These are phyloP conservation scores for Tetragnatha versicolor DNA, from an alignment of 1,140 invertebrate genomes.

Conservation along the genomic window DNA sequence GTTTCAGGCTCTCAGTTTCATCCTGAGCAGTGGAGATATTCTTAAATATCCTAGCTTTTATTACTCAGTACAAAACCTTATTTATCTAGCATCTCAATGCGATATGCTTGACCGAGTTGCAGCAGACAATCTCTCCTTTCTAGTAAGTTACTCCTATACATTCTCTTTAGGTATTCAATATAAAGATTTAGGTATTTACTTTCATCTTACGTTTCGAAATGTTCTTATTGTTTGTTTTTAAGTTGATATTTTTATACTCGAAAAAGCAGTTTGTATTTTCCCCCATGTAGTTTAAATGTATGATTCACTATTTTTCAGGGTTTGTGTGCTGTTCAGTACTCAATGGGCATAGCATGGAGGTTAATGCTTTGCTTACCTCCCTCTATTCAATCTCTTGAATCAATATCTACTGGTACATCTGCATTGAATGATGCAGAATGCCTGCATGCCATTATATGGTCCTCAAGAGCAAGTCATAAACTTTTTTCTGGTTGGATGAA, in stretches of 20 bases:
- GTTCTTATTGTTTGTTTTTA: too few species aligned
- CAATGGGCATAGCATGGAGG: slow-evolving; percentile 86
- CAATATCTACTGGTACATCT: slow-evolving; percentile 70
- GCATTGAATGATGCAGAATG: slow-evolving; percentile 69
- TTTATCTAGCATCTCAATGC: slow-evolving; percentile 64
- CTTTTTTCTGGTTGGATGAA: slow-evolving; percentile 75
- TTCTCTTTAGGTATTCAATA: too few species aligned
- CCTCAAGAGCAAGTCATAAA: slow-evolving; percentile 75
- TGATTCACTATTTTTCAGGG: slow-evolving; percentile 38
- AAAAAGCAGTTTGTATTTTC: not conserved
- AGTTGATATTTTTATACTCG: not conserved
- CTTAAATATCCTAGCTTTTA: slow-evolving; percentile 87
- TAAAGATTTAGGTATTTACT: too few species aligned
- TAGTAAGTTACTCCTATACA: slow-evolving; percentile 59
- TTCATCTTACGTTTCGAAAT: too few species aligned
- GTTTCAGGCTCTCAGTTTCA: slow-evolving; percentile 84
- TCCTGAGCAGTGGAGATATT: slow-evolving; percentile 87
- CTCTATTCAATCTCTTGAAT: slow-evolving; percentile 84
- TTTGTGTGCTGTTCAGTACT: slow-evolving; percentile 87
- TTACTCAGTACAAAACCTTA: slow-evolving; percentile 81
- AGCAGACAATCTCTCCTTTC: slow-evolving; percentile 60
- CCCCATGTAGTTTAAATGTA: not conserved
- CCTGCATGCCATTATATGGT: slow-evolving; percentile 78
- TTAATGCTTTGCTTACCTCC: slow-evolving; percentile 83
- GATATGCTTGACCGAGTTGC: slow-evolving; percentile 59